phyloP scores from a whole-genome alignment of 2,888 invertebrate species.

The Clistopyga incitator region DNA sequence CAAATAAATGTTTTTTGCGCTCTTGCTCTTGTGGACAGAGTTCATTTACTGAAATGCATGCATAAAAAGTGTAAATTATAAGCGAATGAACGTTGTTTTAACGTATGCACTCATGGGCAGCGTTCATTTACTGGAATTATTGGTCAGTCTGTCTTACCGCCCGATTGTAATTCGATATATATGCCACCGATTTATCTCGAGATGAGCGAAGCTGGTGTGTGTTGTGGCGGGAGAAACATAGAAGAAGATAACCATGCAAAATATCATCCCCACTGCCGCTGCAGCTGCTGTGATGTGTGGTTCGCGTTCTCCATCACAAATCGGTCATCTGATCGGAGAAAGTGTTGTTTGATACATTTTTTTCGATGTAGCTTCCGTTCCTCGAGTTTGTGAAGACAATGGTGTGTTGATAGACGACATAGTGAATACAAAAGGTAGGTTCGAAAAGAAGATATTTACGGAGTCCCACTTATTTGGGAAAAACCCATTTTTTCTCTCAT shows the following conservation, averaged over 20 bases:
- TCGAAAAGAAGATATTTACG: background rate
- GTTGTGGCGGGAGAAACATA: background rate
- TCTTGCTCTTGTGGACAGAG: no score
- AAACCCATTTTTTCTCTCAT: background rate
- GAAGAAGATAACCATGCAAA: background rate
- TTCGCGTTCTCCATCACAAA: slow-evolving; percentile 26
- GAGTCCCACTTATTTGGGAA: background rate
- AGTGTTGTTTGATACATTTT: slow-evolving; percentile 27
- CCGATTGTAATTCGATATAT: background rate
- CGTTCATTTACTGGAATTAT: no score
- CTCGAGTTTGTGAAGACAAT: background rate
- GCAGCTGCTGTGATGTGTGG: background rate
- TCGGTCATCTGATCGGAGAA: slow-evolving; percentile 33
- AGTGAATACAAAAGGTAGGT: background rate
- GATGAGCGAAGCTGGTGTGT: background rate
- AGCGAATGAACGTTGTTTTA: no score
- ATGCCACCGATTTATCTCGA: slow-evolving; percentile 20
- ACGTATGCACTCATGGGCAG: no score
- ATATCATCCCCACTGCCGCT: background rate
- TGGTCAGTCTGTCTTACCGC: no score
- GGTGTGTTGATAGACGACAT: slow-evolving; percentile 18
- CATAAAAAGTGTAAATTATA: no score
- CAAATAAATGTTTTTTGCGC: no score
- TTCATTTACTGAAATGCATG: no score
- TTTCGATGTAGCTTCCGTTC: slow-evolving; percentile 26